Conservation (phyloP, 2,888 invertebrate genomes). For the Rhogogaster chlorosoma region DNA sequence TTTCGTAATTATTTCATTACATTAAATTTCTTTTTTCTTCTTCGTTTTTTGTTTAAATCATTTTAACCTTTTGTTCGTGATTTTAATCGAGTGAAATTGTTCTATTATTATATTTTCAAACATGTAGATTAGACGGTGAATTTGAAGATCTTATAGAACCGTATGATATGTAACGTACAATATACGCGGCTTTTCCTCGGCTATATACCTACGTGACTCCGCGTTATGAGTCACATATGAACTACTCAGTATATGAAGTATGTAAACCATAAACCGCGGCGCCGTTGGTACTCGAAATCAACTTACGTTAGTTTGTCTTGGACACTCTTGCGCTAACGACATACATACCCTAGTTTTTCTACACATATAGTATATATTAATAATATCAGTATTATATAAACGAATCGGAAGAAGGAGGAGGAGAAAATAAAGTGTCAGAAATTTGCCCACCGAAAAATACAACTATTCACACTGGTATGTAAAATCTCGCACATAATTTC, state of each 20-base stretch:
- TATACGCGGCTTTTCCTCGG: background rate
- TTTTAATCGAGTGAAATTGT: background rate
- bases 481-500: background rate
- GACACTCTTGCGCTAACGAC: background rate
- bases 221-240: background rate
- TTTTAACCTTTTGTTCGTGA: background rate
- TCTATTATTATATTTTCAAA: background rate
- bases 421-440: background rate
- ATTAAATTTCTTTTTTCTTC: background rate
- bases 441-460: background rate
- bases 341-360: background rate
- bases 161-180: background rate
- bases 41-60: background rate
- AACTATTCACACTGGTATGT: background rate
- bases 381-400: background rate
- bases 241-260: background rate
- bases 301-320: conserved; percentile 27
- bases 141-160: background rate
- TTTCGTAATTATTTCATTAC: background rate
- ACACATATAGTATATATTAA: background rate
- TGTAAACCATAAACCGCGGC: conserved; percentile 25
- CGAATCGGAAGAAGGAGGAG: background rate
- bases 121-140: background rate
- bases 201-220: background rate
- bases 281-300: conserved; percentile 42